Evolutionary conservation across 1,140 invertebrate species (phyloP).

Genomic region (Diorhabda elongata): DNA sequence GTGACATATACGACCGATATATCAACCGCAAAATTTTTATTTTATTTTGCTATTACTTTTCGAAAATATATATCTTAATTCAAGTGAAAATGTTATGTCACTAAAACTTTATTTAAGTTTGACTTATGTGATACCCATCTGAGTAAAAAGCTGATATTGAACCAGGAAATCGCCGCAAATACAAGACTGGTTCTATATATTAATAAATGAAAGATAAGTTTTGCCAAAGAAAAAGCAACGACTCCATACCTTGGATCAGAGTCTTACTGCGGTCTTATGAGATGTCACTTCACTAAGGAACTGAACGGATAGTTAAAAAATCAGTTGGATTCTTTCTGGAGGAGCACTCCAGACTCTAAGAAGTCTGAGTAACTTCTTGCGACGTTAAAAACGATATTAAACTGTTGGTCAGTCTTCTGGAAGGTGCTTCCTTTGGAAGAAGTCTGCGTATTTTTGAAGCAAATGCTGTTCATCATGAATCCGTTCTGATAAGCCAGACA

Average conservation of each 20-base stretch:
- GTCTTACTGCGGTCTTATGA: background rate
- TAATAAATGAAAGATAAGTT: background rate
- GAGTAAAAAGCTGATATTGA: background rate
- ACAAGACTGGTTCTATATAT: background rate
- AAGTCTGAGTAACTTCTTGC: too few relatives aligned
- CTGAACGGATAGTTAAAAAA: background rate
- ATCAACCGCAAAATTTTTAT: constrained; percentile 23
- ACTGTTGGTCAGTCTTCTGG: too few relatives aligned
- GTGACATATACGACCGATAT: constrained; percentile 29
- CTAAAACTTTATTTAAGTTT: constrained; percentile 15
- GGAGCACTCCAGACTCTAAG: too few relatives aligned
- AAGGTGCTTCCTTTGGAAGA: too few relatives aligned
- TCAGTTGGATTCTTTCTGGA: background rate
- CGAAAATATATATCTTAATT: constrained; percentile 26
- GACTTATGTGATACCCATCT: constrained; percentile 11
- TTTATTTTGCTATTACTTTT: constrained; percentile 24
- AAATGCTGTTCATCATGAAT: too few relatives aligned
- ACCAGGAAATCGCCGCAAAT: background rate
- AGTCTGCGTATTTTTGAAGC: too few relatives aligned
- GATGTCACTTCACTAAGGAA: background rate
- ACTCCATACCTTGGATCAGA: too few relatives aligned
- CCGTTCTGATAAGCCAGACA: too few relatives aligned
- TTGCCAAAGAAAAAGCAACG: background rate
- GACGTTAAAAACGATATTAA: too few relatives aligned
- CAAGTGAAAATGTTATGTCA: constrained; percentile 7